A percentile compares a stretch with the other conserved stretches of the same genome.
These are phyloP conservation scores for Catajapyx aquilonaris DNA, from an alignment of 1,140 invertebrate genomes.

Conservation along the genomic window DNA sequence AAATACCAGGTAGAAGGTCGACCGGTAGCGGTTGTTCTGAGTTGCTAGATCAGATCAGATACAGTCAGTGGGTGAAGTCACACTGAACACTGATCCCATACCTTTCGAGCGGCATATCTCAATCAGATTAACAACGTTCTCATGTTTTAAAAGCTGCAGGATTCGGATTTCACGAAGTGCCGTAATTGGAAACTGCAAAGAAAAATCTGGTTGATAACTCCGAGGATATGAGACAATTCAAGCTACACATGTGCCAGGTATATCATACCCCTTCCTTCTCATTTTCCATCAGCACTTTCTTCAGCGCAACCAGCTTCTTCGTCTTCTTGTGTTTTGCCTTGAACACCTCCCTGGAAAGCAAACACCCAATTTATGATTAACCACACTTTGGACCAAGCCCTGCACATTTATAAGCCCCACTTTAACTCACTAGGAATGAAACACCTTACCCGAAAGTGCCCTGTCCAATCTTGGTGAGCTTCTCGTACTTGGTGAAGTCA, in stretches of 20 bases:
- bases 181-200: slow-evolving; percentile 77
- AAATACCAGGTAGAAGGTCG: slow-evolving; percentile 94
- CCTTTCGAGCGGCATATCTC: slow-evolving; percentile 87
- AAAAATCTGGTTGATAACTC: background rate
- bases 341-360: slow-evolving; percentile 75
- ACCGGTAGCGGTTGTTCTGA: slow-evolving; percentile 63
- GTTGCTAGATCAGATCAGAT: slow-evolving; percentile 42
- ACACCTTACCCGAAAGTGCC: slow-evolving; percentile 89
- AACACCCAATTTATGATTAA: too few relatives aligned
- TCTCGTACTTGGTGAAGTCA: slow-evolving; percentile 84
- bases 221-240: background rate
- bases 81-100: slow-evolving; percentile 18
- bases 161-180: slow-evolving; percentile 93
- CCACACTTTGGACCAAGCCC: too few relatives aligned
- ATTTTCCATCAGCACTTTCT: slow-evolving; percentile 98
- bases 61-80: too few relatives aligned
- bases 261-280: slow-evolving; percentile 99
- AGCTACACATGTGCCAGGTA: too few relatives aligned
- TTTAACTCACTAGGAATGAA: too few relatives aligned
- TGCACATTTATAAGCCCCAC: too few relatives aligned
- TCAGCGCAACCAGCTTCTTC: slow-evolving; percentile 88
- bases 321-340: slow-evolving; percentile 77
- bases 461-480: slow-evolving; percentile 93
- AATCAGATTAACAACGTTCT: slow-evolving; percentile 92
- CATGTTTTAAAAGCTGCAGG: slow-evolving; percentile 85